Base-by-base conservation (phyloP, 1,140 invertebrate species). In the Pachyrhynchus sulphureomaculatus region DNA sequence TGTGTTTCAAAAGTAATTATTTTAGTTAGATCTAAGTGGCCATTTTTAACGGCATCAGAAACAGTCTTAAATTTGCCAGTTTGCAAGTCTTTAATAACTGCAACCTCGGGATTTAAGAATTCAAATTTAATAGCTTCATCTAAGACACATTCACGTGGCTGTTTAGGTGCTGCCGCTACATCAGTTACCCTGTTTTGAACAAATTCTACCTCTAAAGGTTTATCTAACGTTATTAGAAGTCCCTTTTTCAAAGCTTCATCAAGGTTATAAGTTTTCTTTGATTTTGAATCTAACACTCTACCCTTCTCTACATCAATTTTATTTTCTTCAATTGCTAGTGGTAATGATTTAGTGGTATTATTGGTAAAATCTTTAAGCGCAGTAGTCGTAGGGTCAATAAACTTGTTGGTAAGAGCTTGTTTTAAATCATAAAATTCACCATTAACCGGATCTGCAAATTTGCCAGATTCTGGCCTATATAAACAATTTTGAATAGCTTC, bases 111-210 rank as follows among this genome's bases (percentile, higher is more conserved):
- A 77, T 93, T 84, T 29, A 95, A 82, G 32, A 93, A 82, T 72
- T 89, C 86, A 60, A 84, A 85, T 51, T 83, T 81, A 26, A 93
- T 86, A 0, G 91, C 90, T 79, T 92, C 90, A 53, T 90, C 86
- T 56, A 95, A 73, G 5, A 86, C 86, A 72, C 86, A 90, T 71
- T 91, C 86, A 63, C 84, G 81, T 71, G 62, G 20, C 44, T 57
- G 60, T 59, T 70, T 86, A 77, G 17, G 79, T 65, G 41, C 80
- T 78, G 57, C 80, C 80, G 55, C 81, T 77, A 55, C 47, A 48
- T 62, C 58, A 2, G 56, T 32, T 15, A 65, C 55, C 1, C 54
- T 21, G 47, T 66, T 63, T 51, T 72, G 64, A 2, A 61, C 36
- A 26, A 69, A 29, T 52, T 69, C 67, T 49, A 69, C 71, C 6